Evolutionary conservation across 92 coral and sea anemone species (phyloP), one percentile per base, ranked within the genome.

Genomic region (Actinernus sp.): DNA sequence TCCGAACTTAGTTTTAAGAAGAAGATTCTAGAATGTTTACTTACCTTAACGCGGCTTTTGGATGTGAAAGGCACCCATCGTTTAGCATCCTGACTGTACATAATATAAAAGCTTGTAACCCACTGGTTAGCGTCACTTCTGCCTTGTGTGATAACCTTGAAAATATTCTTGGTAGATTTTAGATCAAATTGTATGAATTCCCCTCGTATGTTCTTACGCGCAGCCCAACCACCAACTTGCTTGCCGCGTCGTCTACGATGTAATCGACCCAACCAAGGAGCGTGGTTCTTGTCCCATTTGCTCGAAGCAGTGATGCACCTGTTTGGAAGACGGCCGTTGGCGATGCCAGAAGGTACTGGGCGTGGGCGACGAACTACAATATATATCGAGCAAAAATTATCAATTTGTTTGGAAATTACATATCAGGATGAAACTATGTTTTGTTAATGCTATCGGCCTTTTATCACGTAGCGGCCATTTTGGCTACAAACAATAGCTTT

Each of bases 111-210:
- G 11, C 56, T 62, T 0, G 70, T 62, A 4, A 62, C 70, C 70
- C 70, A 62, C 31, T 62, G 70, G 70, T 62, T 62, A 40, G 55
- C 55, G 26, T 62, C 70, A 36, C 45, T 46, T 29, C 70, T 53
- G 14, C 70, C 70, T 19, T 62, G 70, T 11, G 70, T 62, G 31
- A 41, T 55, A 43, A 62, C 70, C 70, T 62, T 62, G 70, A 3
- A 43, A 55, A 62, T 45, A 12, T 33, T 43, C 56, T 45, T 62
- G 55, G 36, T 37, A 26, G 37, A 8, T 28, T 55, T 21, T 6
- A 62, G 28, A 40, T 43, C 29, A 39, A 1, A 62, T 23, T 62
- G 70, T 40, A 95, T 64, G 93, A 93, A 95, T 55, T 95, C 97
- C 32, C 63, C 59, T 46, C 67, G 83, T 61, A 91, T 88, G 54